Conservation (phyloP, 2,888 invertebrate species). For the Heliconius aoede region DNA sequence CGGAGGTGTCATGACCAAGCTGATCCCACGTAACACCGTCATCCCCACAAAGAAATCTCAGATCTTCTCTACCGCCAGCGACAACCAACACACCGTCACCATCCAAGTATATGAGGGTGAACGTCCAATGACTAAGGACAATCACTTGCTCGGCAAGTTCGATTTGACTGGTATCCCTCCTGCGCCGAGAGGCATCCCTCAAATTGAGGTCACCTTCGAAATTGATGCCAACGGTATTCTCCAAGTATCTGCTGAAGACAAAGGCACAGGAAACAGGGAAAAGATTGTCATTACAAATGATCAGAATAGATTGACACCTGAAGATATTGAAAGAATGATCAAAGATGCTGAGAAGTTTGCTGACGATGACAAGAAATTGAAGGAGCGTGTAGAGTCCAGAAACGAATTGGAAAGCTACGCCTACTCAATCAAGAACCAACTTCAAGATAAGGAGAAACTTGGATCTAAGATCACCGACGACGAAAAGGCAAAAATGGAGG, state of each 20-base stretch:
- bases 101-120: constrained; percentile 99
- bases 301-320: constrained; percentile 97
- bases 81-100: constrained; percentile 99
- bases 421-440: constrained; percentile 98
- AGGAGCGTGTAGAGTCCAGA: constrained; percentile 97
- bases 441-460: constrained; percentile 98
- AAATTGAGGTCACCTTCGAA: constrained; percentile 97
- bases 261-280: constrained; percentile 99
- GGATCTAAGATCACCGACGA: constrained; percentile 94
- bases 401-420: constrained; percentile 99
- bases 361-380: constrained; percentile 98
- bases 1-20: constrained; percentile 99
- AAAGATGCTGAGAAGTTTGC: constrained; percentile 99
- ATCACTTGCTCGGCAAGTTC: constrained; percentile 99
- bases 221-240: constrained; percentile 97
- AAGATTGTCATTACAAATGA: constrained; percentile 99
- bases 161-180: constrained; percentile 98
- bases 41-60: constrained; percentile 99
- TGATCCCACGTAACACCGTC: constrained; percentile 98
- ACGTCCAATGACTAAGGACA: constrained; percentile 99
- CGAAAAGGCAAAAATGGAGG: constrained; percentile 97
- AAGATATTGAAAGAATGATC: constrained; percentile 99
- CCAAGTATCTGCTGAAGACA: constrained; percentile 99
- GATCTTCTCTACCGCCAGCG: constrained; percentile 99
- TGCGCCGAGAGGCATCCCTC: constrained; percentile 95